These are phyloP conservation scores for Sturnira hondurensis DNA, from an alignment of 2,113 vertebrate species.

Conservation along the genomic window DNA sequence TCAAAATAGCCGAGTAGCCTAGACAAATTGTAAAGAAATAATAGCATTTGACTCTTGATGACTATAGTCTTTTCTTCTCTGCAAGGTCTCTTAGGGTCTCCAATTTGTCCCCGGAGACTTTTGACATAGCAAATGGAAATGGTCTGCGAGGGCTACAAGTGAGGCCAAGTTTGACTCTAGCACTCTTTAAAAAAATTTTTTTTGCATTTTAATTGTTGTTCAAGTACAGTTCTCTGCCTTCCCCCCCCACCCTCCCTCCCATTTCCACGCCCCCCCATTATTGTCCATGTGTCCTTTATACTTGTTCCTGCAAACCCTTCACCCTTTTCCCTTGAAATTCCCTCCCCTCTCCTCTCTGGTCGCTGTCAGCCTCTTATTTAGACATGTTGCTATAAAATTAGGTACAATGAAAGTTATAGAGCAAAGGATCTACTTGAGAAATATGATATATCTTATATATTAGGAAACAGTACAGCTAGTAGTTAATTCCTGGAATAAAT, in stretches of 20 bases:
- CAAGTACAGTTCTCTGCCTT: no score
- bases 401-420: constrained; percentile 29
- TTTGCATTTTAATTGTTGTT: no score
- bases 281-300: no score
- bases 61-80: background rate
- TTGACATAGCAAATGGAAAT: background rate
- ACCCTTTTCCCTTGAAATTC: no score
- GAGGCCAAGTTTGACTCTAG: background rate
- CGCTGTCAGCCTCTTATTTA: background rate
- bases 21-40: background rate
- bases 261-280: no score
- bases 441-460: background rate
- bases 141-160: background rate
- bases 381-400: background rate
- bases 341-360: no score
- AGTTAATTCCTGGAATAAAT: background rate
- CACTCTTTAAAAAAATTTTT: background rate
- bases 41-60: constrained; percentile 10
- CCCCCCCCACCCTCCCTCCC: no score
- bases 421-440: background rate
- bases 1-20: background rate
- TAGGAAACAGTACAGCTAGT: background rate
- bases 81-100: background rate
- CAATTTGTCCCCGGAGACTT: background rate
- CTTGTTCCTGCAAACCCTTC: no score